Conservation (phyloP, 1,140 invertebrate genomes). For the Hyphantria cunea region DNA sequence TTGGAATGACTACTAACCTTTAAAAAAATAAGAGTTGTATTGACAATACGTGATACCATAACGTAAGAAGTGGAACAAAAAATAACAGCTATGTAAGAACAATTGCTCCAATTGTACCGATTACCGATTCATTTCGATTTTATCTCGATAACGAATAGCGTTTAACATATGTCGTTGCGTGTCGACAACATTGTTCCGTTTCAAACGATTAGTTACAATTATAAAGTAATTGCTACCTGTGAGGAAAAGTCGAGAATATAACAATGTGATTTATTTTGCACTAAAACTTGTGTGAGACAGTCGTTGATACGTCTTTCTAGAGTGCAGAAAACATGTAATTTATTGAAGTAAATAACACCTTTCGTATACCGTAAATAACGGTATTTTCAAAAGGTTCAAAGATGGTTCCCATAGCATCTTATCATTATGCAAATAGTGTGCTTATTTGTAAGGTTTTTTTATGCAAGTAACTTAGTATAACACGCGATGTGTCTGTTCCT, state of each 20-base stretch:
- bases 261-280: conserved; percentile 38
- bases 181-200: conserved; percentile 39
- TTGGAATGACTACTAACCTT: no score
- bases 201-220: conserved; percentile 49
- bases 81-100: conserved; percentile 32
- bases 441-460: no score
- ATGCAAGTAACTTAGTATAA: no score
- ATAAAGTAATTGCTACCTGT: conserved; percentile 41
- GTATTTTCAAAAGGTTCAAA: no score
- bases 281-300: conserved; percentile 6
- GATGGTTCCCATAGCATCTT: no score
- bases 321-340: not conserved
- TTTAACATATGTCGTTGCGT: conserved; percentile 51
- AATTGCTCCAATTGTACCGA: conserved; percentile 3
- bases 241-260: conserved; percentile 42
- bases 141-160: conserved; percentile 44
- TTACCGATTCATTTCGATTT: conserved; percentile 10
- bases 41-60: conserved; percentile 1
- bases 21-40: conserved; percentile 1
- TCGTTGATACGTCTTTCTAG: not conserved
- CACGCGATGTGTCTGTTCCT: no score
- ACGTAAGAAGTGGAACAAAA: conserved; percentile 36
- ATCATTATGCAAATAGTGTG: no score
- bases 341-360: no score
- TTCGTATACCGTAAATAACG: no score